Conservation (phyloP, 2,797 vertebrate genomes). For the Dermochelys coriacea region DNA sequence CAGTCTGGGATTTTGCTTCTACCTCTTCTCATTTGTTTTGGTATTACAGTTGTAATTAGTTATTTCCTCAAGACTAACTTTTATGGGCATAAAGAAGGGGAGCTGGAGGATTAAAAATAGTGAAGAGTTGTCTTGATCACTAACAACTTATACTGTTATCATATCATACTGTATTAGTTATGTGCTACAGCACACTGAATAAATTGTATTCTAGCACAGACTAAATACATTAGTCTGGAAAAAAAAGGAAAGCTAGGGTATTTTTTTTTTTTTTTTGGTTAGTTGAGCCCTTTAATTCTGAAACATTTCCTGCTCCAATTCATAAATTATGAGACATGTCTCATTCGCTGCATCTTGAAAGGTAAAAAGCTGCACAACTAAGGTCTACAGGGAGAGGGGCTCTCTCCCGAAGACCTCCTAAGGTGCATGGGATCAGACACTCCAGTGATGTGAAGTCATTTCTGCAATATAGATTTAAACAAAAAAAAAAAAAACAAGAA, state of each 20-base stretch:
- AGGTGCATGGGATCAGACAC: background rate
- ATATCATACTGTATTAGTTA: background rate
- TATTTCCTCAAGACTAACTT: slow-evolving; percentile 7
- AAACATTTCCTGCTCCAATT: background rate
- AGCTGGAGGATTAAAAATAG: background rate
- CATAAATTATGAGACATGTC: background rate
- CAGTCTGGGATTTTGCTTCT: background rate
- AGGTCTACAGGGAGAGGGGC: background rate
- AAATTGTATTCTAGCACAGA: background rate
- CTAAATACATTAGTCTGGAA: background rate
- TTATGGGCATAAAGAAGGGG: background rate
- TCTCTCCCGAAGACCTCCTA: background rate
- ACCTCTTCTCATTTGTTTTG: background rate
- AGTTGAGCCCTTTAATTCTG: background rate
- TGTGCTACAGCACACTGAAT: background rate
- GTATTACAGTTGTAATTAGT: background rate
- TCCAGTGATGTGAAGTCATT: background rate
- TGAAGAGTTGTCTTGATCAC: background rate
- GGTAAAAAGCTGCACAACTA: background rate
- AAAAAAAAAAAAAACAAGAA: background rate
- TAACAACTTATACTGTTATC: background rate
- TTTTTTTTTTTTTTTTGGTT: no score
- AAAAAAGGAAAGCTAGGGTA: background rate
- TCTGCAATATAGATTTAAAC: background rate
- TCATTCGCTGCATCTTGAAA: background rate